Evolutionary conservation across 2,797 vertebrate genomes (phyloP), one percentile per base, ranked within the genome.

Genomic region (Anomalospiza imberbis): DNA sequence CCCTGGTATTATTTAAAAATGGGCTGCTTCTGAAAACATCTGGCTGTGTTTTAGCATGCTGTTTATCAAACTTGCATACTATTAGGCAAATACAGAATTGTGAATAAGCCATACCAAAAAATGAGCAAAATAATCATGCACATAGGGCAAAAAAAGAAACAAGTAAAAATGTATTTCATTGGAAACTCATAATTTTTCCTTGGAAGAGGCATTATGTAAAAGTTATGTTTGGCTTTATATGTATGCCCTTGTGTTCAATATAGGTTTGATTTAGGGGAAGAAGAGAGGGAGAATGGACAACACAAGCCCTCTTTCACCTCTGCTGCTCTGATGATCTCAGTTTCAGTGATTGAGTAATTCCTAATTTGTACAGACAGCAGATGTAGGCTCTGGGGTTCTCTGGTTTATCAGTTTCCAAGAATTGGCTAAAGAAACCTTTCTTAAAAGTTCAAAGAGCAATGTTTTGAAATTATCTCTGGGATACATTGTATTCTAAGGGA

Each of bases 331-430:
- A 78, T 89, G 75, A 67, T n/a, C 86, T 90, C 77, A 91, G 38
- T 65, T 93, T 76, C 57, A 65, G 29, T 63, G 29, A 57, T 40
- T 90, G 42, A 68, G 36, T 86, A 81, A 90, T 77, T 94, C 50
- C 53, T 57, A 6, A 58, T 83, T 34, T 86, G 32, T 83, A 42
- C 60, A 77, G 76, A 75, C 8, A 86, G 51, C 70, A 78, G 66
- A 93, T 91, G 73, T 38, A 70, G 61, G 50, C 83, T 90, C 65
- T 53, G 75, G 38, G 50, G 50, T 75, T 86, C 51, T 90, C 55
- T 68, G 47, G 65, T 88, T 95, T 93, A 85, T 85, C 79, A 50
- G 25, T 91, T 94, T 93, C 90, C 92, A 91, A 84, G 88, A 91
- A 96, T 36, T 67, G 76, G 18, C 17, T 86, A 61, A 61, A 88